phyloP scores from a whole-genome alignment of 1,140 invertebrate species.

The Trichogramma pretiosum region DNA sequence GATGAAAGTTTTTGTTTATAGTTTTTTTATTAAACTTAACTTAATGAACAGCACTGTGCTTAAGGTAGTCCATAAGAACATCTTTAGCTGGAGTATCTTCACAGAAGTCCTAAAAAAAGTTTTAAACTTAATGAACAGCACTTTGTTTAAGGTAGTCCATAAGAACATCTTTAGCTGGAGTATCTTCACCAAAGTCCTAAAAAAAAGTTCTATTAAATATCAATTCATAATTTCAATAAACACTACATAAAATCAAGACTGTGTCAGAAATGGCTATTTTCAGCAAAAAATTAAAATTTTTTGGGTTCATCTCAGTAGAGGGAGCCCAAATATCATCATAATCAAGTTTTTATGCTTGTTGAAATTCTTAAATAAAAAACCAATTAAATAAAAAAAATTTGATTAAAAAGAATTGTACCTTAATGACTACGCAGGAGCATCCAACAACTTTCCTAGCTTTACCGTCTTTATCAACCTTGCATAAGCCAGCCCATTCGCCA shows the following conservation, averaged over 20 bases:
- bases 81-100: too few species aligned
- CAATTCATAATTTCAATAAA: too few species aligned
- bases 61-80: too few species aligned
- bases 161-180: constrained; percentile 83
- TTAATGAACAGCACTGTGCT: too few species aligned
- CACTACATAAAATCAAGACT: constrained; percentile 14
- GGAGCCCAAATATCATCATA: constrained; percentile 44
- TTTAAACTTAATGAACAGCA: too few species aligned
- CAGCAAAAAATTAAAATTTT: constrained; percentile 36
- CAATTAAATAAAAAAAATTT: neutral
- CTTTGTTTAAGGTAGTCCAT: constrained; percentile 79
- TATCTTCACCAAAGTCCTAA: constrained; percentile 92
- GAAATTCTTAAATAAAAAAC: constrained; percentile 4
- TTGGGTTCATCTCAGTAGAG: constrained; percentile 45
- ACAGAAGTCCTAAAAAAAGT: too few species aligned
- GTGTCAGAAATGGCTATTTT: constrained; percentile 33
- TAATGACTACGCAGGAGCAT: constrained; percentile 96
- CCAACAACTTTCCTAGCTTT: constrained; percentile 98
- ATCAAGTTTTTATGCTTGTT: neutral
- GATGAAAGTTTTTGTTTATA: too few species aligned
- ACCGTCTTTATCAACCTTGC: constrained; percentile 98
- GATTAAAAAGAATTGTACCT: constrained; percentile 46
- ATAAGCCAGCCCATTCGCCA: constrained; percentile 97
- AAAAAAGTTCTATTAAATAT: constrained; percentile 28
- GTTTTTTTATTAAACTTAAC: constrained; percentile 38